Evolutionary conservation across 23 tunicate genomes (phyloP).

Genomic region (Styela clava): DNA sequence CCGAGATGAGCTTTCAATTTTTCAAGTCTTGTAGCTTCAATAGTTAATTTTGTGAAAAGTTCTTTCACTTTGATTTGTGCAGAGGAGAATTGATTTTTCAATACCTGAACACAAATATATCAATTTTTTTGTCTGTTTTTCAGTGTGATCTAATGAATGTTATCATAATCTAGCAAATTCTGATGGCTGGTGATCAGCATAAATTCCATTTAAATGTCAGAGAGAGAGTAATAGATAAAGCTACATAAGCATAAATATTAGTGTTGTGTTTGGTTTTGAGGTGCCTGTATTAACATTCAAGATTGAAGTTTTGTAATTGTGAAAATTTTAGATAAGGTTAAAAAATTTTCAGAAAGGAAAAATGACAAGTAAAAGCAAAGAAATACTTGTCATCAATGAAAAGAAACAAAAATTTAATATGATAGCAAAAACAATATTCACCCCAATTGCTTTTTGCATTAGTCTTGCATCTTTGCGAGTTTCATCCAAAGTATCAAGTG

Average conservation of each 20-base stretch:
- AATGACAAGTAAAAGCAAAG: no score
- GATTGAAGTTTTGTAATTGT: no score
- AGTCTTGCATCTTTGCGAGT: constrained; percentile 76
- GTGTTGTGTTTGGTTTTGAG: no score
- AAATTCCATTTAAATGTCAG: no score
- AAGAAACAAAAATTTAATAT: not conserved
- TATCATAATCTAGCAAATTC: no score
- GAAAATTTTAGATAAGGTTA: no score
- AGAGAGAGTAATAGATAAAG: no score
- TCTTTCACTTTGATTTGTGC: constrained; percentile 65
- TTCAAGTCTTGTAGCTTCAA: constrained; percentile 82
- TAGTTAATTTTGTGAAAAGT: constrained; percentile 65
- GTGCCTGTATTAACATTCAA: no score
- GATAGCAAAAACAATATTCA: not conserved
- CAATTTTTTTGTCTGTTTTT: not conserved
- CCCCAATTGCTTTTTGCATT: constrained; percentile 84
- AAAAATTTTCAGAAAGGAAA: no score
- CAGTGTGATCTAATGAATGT: not conserved
- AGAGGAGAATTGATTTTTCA: constrained; percentile 49
- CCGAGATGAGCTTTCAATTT: constrained; percentile 83
- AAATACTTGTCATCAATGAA: not conserved
- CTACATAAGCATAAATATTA: no score
- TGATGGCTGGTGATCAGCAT: no score
- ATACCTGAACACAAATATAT: constrained; percentile 53
- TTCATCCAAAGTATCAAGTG: constrained; percentile 80